These are phyloP conservation scores for Anguilla pacifica DNA, from an alignment of 2,797 vertebrate genomes.

Conservation along the genomic window DNA sequence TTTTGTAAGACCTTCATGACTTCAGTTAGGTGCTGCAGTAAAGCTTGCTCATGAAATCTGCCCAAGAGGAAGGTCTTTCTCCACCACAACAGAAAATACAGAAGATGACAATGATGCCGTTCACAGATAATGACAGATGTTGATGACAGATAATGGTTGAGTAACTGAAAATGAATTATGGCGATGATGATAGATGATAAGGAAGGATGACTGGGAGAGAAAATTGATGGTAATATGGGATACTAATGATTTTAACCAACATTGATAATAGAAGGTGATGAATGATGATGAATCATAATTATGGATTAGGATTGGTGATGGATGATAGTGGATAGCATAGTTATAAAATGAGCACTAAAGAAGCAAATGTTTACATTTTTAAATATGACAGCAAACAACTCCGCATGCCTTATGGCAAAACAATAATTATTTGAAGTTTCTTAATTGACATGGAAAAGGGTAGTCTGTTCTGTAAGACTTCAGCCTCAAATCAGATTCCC, in stretches of 20 bases:
- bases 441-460: too few species aligned
- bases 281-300: neutral
- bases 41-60: neutral
- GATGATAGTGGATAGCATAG: neutral
- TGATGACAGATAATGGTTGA: neutral
- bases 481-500: neutral
- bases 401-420: neutral
- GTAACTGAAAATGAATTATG: neutral
- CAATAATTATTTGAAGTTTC: too few species aligned
- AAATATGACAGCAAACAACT: neutral
- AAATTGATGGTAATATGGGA: neutral
- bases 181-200: neutral
- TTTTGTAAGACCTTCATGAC: neutral
- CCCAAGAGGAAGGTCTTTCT: neutral
- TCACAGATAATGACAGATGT: neutral
- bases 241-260: neutral
- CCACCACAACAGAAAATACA: neutral
- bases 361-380: neutral
- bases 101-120: neutral
- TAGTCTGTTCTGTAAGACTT: neutral
- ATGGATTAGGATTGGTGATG: neutral
- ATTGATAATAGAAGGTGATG: neutral
- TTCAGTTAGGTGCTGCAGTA: neutral
- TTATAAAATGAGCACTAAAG: neutral
- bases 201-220: neutral